phyloP scores from a whole-genome alignment of 2,797 vertebrate genomes.

The Gymnocypris eckloni region DNA sequence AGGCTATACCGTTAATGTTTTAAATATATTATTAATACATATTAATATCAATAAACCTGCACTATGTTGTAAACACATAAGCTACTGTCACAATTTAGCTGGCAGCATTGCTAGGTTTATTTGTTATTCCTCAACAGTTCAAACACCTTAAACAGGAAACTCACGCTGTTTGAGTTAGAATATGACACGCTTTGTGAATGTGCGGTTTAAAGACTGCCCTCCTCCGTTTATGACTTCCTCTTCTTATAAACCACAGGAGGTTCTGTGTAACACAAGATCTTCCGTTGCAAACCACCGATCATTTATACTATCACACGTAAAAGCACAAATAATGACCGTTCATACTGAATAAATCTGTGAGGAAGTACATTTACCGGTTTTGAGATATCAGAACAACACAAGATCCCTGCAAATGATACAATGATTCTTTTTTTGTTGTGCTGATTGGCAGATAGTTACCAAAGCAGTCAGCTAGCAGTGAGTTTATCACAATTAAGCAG shows the following conservation, averaged over 20 bases:
- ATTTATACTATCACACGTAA: neutral
- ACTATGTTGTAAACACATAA: neutral
- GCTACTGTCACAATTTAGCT: neutral
- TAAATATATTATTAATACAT: neutral
- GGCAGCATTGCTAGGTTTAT: neutral
- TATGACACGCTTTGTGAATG: constrained; percentile 8
- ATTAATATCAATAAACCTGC: neutral
- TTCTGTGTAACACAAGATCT: neutral
- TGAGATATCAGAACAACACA: neutral
- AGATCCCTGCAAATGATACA: neutral
- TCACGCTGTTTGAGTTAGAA: neutral
- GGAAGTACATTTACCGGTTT: neutral
- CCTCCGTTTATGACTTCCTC: constrained; percentile 49
- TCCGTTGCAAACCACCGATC: neutral
- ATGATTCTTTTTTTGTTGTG: neutral
- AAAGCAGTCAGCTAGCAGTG: neutral
- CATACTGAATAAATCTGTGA: neutral
- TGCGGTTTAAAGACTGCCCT: constrained; percentile 16
- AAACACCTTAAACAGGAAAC: neutral
- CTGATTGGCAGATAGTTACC: neutral
- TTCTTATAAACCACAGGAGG: constrained; percentile 29
- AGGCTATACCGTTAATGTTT: neutral
- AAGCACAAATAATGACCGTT: neutral
- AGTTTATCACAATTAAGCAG: neutral
- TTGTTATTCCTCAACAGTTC: constrained; percentile 4